phyloP scores from a whole-genome alignment of 1,140 invertebrate genomes.

The Heliconius eleuchia region DNA sequence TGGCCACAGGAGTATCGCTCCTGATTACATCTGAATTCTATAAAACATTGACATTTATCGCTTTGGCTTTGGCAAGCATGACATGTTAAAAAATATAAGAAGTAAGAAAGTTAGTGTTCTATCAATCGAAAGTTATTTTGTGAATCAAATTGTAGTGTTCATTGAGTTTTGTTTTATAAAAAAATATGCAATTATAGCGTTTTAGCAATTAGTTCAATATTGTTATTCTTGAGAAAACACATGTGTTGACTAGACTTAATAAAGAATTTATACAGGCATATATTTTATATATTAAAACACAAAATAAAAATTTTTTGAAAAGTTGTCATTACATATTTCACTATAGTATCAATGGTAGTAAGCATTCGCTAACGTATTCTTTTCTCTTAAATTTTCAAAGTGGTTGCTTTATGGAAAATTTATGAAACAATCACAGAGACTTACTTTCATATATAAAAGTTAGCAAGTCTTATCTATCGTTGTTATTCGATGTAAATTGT shows the following conservation, averaged over 20 bases:
- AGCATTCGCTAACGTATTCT: neutral
- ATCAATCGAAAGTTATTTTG: no score
- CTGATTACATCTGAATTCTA: neutral
- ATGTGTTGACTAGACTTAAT: neutral
- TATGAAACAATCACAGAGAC: slow-evolving; percentile 32
- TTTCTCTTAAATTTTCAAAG: slow-evolving; percentile 17
- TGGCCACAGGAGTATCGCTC: neutral
- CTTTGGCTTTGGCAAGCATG: neutral
- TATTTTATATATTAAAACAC: neutral
- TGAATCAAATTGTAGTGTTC: no score
- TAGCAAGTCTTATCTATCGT: slow-evolving; percentile 38
- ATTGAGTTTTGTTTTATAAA: no score
- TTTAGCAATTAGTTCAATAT: neutral
- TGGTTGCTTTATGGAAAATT: slow-evolving; percentile 37
- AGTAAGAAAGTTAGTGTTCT: no score
- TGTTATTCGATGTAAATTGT: slow-evolving; percentile 41
- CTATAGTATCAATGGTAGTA: neutral
- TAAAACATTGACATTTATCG: neutral
- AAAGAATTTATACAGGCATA: neutral
- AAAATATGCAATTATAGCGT: no score
- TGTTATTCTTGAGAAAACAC: neutral
- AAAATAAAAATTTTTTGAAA: neutral
- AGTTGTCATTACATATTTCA: neutral
- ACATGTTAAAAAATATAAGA: no score
- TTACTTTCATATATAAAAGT: slow-evolving; percentile 27